Conservation (phyloP, 2,797 vertebrate genomes). For the Trachops cirrhosus region DNA sequence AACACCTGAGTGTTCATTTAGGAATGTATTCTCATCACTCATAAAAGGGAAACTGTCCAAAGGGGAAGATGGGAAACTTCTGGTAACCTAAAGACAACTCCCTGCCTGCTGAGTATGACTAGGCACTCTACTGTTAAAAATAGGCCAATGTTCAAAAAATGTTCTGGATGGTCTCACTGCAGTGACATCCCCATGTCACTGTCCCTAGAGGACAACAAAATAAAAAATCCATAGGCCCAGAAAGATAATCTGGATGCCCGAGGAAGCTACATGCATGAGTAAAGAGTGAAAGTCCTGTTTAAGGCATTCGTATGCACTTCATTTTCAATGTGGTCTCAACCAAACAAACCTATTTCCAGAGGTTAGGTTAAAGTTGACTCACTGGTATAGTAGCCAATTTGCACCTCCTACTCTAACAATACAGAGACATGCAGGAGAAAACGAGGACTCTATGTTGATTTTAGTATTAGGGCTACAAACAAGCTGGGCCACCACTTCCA, state of each 20-base stretch:
- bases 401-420: not conserved
- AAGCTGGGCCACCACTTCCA: not conserved
- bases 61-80: not conserved
- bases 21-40: not conserved
- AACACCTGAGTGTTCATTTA: not conserved
- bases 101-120: not conserved
- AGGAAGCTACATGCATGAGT: not conserved
- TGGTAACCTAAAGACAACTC: not conserved
- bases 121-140: not conserved
- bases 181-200: not conserved
- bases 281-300: not conserved
- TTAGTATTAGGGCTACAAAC: not conserved
- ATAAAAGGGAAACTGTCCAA: not conserved
- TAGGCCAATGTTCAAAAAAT: not conserved
- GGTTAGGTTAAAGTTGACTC: not conserved
- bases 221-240: not conserved
- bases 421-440: not conserved
- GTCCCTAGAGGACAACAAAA: not conserved
- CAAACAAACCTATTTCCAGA: conserved; percentile 13
- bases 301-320: not conserved
- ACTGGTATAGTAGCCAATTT: not conserved
- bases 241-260: not conserved
- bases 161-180: not conserved
- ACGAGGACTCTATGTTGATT: not conserved
- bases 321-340: not conserved